Evolutionary conservation across 2,888 invertebrate species (phyloP).

Genomic region (Heliothis peltigera): DNA sequence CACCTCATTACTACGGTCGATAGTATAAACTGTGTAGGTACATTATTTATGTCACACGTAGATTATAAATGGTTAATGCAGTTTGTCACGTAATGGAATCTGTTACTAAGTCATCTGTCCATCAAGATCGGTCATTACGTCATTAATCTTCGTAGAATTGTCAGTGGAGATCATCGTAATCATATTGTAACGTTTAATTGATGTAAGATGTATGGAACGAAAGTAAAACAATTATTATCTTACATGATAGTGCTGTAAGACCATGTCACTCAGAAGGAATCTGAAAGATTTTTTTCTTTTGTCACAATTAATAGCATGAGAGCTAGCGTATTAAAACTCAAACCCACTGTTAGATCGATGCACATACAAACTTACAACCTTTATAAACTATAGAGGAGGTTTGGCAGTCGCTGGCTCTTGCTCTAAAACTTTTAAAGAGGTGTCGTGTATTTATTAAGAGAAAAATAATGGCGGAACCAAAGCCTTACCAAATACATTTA

Average conservation of each 20-base stretch:
- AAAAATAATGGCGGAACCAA: too few species aligned
- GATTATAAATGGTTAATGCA: slow-evolving; percentile 8
- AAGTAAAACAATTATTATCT: neutral
- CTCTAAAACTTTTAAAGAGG: too few species aligned
- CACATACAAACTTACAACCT: too few species aligned
- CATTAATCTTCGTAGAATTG: slow-evolving; percentile 20
- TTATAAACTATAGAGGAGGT: too few species aligned
- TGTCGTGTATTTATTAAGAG: too few species aligned
- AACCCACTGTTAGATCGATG: too few species aligned
- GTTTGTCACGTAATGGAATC: slow-evolving; percentile 12
- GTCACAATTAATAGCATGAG: too few species aligned
- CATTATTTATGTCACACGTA: slow-evolving; percentile 9
- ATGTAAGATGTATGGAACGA: neutral
- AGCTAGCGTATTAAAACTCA: too few species aligned
- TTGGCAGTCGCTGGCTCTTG: too few species aligned
- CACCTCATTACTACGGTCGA: neutral
- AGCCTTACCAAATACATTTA: too few species aligned
- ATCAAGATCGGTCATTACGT: slow-evolving; percentile 10
- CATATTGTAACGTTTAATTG: neutral
- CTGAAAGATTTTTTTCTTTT: too few species aligned
- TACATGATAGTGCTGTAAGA: neutral
- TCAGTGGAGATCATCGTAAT: neutral
- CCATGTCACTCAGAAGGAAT: neutral
- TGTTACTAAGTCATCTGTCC: slow-evolving; percentile 7
- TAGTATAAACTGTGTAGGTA: neutral